A percentile compares a stretch with the other conserved stretches of the same genome.
These are phyloP conservation scores for Muntiacus muntjak DNA, from an alignment of 2,113 vertebrate species.

Conservation along the genomic window DNA sequence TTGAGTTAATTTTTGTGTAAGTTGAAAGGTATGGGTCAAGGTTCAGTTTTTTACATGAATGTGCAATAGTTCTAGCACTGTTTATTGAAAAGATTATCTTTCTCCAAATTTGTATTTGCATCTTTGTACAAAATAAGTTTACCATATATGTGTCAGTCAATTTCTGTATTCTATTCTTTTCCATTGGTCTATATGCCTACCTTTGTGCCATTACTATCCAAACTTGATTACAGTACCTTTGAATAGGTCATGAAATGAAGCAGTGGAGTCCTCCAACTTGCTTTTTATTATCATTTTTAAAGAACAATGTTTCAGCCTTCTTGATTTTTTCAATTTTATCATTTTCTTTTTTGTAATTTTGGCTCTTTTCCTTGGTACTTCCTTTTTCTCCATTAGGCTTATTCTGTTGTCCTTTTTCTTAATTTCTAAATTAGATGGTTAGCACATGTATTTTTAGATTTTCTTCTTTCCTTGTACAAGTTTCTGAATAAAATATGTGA, in stretches of 20 bases:
- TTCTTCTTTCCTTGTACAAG: neutral
- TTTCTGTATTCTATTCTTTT: neutral
- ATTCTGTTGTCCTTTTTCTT: neutral
- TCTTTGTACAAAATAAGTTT: neutral
- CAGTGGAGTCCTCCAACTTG: neutral
- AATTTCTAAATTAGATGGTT: neutral
- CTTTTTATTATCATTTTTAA: neutral
- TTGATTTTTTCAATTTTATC: neutral
- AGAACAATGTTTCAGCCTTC: neutral
- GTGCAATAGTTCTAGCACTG: neutral
- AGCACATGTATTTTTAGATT: neutral
- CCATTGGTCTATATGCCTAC: neutral
- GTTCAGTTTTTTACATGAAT: neutral
- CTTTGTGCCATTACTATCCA: neutral
- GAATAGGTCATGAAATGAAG: neutral
- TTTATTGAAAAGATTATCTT: neutral
- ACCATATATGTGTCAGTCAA: neutral
- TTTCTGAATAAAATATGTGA: neutral
- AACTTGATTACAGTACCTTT: neutral
- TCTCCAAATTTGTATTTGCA: neutral
- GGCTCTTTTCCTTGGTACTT: neutral
- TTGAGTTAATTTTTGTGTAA: neutral
- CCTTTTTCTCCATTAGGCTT: neutral
- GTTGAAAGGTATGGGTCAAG: neutral
- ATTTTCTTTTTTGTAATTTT: neutral